These are phyloP conservation scores for Gandaritis pyraliata DNA, from an alignment of 2,888 invertebrate genomes.

Conservation along the genomic window DNA sequence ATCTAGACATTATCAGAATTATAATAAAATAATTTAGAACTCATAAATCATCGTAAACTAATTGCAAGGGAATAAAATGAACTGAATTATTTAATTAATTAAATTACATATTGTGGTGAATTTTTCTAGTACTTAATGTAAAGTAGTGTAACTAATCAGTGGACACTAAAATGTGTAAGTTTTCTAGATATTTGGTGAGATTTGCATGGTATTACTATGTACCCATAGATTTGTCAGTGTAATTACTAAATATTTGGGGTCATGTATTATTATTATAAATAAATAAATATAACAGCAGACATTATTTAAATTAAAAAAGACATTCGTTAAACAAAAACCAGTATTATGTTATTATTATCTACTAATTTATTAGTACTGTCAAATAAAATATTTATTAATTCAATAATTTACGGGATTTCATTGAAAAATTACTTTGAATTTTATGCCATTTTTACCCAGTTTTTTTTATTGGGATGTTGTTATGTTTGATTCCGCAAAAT, in stretches of 20 bases:
- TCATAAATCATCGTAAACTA: slow-evolving; percentile 63
- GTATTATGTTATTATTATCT: no score
- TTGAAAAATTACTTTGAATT: no score
- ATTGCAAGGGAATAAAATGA: slow-evolving; percentile 78
- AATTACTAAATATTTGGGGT: slow-evolving; percentile 6
- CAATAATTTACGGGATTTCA: no score
- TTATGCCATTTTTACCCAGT: no score
- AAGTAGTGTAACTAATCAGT: slow-evolving; percentile 44
- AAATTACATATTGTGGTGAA: slow-evolving; percentile 61
- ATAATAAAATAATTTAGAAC: slow-evolving; percentile 29
- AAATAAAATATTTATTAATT: no score
- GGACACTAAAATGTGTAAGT: slow-evolving; percentile 26
- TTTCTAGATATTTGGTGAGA: slow-evolving; percentile 54
- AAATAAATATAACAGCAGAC: background rate
- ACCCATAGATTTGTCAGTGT: slow-evolving; percentile 31
- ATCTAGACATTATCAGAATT: slow-evolving; percentile 39
- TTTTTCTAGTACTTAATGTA: slow-evolving; percentile 65
- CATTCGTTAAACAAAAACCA: no score
- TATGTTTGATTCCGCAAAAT: no score
- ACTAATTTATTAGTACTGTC: no score
- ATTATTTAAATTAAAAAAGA: no score
- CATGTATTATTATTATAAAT: slow-evolving; percentile 2
- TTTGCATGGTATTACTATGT: slow-evolving; percentile 49
- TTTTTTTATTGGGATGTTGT: no score
- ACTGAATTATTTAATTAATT: slow-evolving; percentile 74